These are phyloP conservation scores for Bombylius discolor DNA, from an alignment of 2,888 invertebrate genomes.

Conservation along the genomic window DNA sequence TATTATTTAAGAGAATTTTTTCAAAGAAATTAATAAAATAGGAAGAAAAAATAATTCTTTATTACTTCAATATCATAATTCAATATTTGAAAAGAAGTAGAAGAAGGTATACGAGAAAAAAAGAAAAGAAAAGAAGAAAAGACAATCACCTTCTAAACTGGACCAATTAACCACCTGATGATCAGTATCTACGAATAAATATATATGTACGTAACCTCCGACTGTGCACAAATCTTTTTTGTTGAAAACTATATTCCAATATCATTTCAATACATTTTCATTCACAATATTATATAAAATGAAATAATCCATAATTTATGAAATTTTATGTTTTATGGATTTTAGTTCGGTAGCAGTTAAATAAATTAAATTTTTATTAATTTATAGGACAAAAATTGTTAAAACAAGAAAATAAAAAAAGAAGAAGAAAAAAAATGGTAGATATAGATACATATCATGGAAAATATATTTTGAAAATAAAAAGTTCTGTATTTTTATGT, in stretches of 20 bases:
- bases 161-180: neutral
- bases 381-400: slow-evolving; percentile 29
- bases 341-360: slow-evolving; percentile 26
- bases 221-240: neutral
- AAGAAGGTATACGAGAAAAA: too few species aligned
- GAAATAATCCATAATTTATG: neutral
- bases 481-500: too few species aligned
- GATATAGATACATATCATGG: neutral
- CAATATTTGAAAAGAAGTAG: too few species aligned
- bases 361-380: slow-evolving; percentile 30
- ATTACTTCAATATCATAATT: too few species aligned
- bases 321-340: neutral
- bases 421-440: slow-evolving; percentile 6
- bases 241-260: neutral
- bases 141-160: neutral
- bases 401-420: slow-evolving; percentile 13
- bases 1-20: too few species aligned
- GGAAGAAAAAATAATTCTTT: too few species aligned
- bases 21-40: too few species aligned
- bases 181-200: neutral
- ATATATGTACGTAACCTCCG: neutral
- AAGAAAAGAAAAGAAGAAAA: neutral
- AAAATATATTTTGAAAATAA: too few species aligned
- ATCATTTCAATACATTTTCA: too few species aligned
- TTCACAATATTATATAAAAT: neutral